Conservation (phyloP, 2,888 invertebrate genomes). For the Trachelus stipa region DNA sequence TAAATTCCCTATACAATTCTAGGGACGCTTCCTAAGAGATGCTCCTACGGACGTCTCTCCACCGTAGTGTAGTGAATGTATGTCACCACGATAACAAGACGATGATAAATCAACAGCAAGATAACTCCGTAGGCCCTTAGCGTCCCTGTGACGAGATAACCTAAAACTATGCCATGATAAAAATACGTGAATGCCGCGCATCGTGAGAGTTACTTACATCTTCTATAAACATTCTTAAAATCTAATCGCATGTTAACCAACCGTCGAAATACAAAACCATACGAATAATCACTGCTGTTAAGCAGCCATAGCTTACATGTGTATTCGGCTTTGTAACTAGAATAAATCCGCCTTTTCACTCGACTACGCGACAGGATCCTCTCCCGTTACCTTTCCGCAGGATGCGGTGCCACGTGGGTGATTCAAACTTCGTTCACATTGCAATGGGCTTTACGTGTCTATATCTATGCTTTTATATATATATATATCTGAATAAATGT, state of each 20-base stretch:
- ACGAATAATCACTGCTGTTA: background rate
- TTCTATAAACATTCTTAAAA: background rate
- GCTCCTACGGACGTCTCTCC: background rate
- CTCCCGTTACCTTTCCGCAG: background rate
- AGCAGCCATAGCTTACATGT: background rate
- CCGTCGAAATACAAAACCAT: background rate
- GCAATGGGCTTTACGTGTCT: background rate
- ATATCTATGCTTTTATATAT: conserved; percentile 8
- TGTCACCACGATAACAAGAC: conserved; percentile 23
- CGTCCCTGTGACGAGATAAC: conserved; percentile 25
- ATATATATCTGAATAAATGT: background rate
- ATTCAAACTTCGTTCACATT: background rate
- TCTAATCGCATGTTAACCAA: background rate
- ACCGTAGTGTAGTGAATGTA: conserved; percentile 5
- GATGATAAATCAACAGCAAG: conserved; percentile 24
- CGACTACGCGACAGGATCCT: background rate
- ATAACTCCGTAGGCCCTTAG: conserved; percentile 25
- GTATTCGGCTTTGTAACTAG: background rate
- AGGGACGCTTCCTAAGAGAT: background rate
- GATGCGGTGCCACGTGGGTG: conserved; percentile 3
- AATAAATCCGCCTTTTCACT: background rate
- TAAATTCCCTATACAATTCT: background rate
- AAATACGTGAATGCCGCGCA: conserved; percentile 16
- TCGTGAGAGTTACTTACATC: background rate
- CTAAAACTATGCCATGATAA: conserved; percentile 25